Conservation (phyloP, 2,113 vertebrate species). For the Machaerirhynchus nigripectus region DNA sequence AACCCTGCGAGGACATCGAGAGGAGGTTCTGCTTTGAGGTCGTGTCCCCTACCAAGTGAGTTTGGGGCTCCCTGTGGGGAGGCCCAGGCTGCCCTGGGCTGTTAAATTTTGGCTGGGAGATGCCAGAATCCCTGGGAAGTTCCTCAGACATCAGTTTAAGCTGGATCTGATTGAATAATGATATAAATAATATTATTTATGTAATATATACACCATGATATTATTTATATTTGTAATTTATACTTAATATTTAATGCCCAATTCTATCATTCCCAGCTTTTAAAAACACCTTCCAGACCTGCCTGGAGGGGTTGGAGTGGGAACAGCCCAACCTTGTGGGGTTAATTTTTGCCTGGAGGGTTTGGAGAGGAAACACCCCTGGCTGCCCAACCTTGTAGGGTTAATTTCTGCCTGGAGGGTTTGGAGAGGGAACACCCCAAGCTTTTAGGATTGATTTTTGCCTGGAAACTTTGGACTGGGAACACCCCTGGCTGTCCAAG, state of each 20-base stretch:
- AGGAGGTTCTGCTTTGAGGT: conserved; percentile 98
- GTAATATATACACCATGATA: too few relatives aligned
- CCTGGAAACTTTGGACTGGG: too few relatives aligned
- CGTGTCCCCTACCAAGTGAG: conserved; percentile 95
- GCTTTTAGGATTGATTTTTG: too few relatives aligned
- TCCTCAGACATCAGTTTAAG: not conserved
- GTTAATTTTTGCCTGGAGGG: not conserved
- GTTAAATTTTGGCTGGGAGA: not conserved
- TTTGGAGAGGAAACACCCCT: too few relatives aligned
- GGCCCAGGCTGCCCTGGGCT: not conserved
- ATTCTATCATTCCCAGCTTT: not conserved
- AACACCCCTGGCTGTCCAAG: too few relatives aligned
- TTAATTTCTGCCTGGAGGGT: not conserved
- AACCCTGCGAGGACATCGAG: conserved; percentile 95
- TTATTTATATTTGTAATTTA: not conserved
- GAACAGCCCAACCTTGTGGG: not conserved
- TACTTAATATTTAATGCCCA: not conserved
- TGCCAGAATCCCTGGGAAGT: not conserved
- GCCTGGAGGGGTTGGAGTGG: not conserved
- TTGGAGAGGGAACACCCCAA: not conserved
- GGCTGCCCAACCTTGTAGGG: not conserved
- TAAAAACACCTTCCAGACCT: not conserved
- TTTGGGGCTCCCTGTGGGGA: not conserved
- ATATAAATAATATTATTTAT: too few relatives aligned
- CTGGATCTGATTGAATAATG: not conserved